Conservation (phyloP, 92 coral and sea anemone genomes). For the Bergia sp. region DNA sequence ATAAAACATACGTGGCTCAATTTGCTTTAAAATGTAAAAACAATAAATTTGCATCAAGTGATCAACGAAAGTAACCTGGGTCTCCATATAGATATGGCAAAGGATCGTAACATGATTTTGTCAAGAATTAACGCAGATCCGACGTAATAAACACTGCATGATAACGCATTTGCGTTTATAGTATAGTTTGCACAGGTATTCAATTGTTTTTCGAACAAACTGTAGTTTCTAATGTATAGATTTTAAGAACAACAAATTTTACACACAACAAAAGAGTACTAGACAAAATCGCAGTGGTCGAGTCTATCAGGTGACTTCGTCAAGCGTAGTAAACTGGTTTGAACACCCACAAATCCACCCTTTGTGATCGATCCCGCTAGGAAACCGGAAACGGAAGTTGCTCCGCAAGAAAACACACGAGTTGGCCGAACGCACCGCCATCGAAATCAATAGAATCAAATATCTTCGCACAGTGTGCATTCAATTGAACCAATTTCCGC, state of each 20-base stretch:
- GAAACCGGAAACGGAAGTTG: constrained; percentile 16
- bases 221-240: not conserved
- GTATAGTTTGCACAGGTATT: not conserved
- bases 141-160: no score
- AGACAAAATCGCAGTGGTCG: not conserved
- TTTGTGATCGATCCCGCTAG: not conserved
- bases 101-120: no score
- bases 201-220: not conserved
- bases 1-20: no score
- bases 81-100: no score
- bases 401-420: not conserved
- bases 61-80: no score
- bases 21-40: no score
- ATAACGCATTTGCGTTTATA: no score
- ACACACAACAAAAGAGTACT: not conserved
- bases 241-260: no score
- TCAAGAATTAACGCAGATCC: no score
- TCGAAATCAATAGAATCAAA: not conserved
- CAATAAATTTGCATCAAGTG: no score
- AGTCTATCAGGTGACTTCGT: not conserved
- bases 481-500: constrained; percentile 16
- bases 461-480: not conserved
- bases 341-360: constrained; percentile 14
- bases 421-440: not conserved
- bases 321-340: not conserved